phyloP scores from a whole-genome alignment of 2,797 vertebrate genomes.

The Scarus forsteni region DNA sequence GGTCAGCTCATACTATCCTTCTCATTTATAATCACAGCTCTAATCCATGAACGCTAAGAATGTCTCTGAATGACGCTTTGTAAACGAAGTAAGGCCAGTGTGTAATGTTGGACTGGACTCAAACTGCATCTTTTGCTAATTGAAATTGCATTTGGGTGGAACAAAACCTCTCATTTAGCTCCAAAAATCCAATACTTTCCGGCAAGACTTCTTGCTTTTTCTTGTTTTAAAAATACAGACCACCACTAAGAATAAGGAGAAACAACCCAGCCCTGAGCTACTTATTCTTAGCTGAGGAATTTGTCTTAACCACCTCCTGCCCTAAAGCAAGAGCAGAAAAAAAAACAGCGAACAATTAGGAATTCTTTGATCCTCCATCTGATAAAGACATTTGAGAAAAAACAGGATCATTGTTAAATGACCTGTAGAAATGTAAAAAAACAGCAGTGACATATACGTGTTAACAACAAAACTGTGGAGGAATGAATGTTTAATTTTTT shows the following conservation, averaged over 20 bases:
- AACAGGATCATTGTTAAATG: background rate
- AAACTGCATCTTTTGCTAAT: background rate
- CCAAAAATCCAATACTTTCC: background rate
- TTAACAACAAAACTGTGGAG: no score
- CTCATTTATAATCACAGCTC: background rate
- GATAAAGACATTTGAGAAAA: background rate
- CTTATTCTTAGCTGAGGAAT: constrained; percentile 50
- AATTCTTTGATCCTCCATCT: background rate
- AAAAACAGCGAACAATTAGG: background rate
- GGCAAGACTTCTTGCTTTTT: background rate
- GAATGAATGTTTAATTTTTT: no score
- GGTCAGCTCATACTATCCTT: background rate
- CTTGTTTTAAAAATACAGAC: constrained; percentile 21
- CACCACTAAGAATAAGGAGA: constrained; percentile 9
- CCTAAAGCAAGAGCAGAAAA: constrained; percentile 9
- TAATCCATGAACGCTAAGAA: background rate
- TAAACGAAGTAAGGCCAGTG: background rate
- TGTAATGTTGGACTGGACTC: background rate
- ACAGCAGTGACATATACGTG: no score
- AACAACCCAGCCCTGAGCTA: background rate
- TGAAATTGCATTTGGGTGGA: background rate
- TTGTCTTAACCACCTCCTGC: constrained; percentile 10
- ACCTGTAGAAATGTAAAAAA: background rate
- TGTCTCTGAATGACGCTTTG: background rate
- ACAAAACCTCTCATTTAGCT: background rate